These are phyloP conservation scores for Cistogaster globosa DNA, from an alignment of 2,888 invertebrate genomes.

Conservation along the genomic window DNA sequence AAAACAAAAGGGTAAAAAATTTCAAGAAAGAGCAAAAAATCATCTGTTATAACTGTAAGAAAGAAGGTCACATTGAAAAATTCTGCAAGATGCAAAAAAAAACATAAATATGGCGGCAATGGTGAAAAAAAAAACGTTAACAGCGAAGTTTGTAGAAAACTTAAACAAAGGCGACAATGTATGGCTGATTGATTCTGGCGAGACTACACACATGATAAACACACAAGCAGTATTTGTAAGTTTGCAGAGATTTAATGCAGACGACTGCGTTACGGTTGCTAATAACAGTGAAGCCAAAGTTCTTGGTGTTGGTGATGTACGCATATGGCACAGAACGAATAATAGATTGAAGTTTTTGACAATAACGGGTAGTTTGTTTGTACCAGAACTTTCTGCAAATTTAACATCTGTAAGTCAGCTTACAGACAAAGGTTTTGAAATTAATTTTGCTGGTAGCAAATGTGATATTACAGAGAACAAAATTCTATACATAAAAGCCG, in stretches of 20 bases:
- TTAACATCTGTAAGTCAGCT: too few species aligned
- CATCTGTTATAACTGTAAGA: constrained; percentile 38
- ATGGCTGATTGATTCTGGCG: constrained; percentile 44
- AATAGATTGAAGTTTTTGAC: constrained; percentile 3
- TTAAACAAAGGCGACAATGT: background rate
- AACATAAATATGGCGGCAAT: constrained; percentile 22
- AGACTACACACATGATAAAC: constrained; percentile 34
- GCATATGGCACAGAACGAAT: constrained; percentile 6
- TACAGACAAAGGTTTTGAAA: too few species aligned
- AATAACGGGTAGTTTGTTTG: too few species aligned
- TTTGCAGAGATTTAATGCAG: constrained; percentile 29
- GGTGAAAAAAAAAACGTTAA: constrained; percentile 28
- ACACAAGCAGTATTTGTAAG: constrained; percentile 23
- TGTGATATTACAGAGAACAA: too few species aligned
- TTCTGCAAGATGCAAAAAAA: constrained; percentile 31
- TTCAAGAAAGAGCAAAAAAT: background rate
- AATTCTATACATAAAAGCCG: too few species aligned
- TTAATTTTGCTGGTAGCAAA: too few species aligned
- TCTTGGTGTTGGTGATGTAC: constrained; percentile 23
- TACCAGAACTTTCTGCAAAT: too few species aligned
- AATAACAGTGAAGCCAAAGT: constrained; percentile 17
- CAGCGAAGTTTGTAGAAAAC: constrained; percentile 14
- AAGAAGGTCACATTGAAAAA: too few species aligned
- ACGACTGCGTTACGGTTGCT: constrained; percentile 34
- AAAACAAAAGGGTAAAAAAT: too few species aligned